Evolutionary conservation across 2,888 invertebrate species (phyloP), one percentile per base, ranked within the genome.

Genomic region (Fabriciana adippe): DNA sequence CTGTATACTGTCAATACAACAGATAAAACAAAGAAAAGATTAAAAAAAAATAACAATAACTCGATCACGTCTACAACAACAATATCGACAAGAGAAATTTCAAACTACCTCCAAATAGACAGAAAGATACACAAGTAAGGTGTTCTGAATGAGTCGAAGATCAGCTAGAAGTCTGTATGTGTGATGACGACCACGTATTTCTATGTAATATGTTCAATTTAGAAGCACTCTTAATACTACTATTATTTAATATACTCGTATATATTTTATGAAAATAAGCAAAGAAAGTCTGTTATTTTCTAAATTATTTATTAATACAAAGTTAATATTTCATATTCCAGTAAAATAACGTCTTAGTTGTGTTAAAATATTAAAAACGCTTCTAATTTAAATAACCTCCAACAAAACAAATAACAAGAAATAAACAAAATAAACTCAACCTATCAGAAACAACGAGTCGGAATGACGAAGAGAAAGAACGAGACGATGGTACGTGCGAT

Each of bases 101-200:
- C 84, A 85, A 88, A 88, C 90, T 91, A 91, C 87, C 87, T 84
- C 78, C 84, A 88, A 89, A 90, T 81, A 90, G 68, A 70, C 70
- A 68, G 90, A 91, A 89, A 92, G 89, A 91, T 90, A 91, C 91
- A 92, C 92, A 92, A 92, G 92, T 92, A 92, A 92, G 90, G 89
- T 88, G 77, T 88, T 85, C 86, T 88, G 88, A 84, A 89, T 90
- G 89, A 89, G 81, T 84, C 84, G 86, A 86, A 79, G 82, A 84
- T 84, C 77, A 68, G 59, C 73, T 85, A 87, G 88, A 89, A 87
- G 87, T 80, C 72, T 74, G 69, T 70, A 71, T 72, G 70, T 57
- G 62, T 68, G 64, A 76, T 78, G 73, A 75, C 70, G 70, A 72
- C 69, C 65, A 71, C 67, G 63, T 69, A 66, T 59, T 73, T 66